These are phyloP conservation scores for Drosophila repletoides DNA, from an alignment of 1,140 invertebrate genomes.

Conservation along the genomic window DNA sequence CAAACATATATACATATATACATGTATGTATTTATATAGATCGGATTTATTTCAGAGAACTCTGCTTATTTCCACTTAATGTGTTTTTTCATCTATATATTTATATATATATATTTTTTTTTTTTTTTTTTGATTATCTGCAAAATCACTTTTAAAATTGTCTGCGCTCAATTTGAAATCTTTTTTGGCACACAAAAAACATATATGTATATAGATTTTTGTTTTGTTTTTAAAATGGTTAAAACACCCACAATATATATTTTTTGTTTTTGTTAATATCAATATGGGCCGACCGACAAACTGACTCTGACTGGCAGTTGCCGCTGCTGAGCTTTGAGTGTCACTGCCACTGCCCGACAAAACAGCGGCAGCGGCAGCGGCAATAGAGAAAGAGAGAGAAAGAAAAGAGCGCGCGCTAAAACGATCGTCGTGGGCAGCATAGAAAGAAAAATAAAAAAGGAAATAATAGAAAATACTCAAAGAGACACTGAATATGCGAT, in stretches of 20 bases:
- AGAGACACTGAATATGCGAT: slow-evolving; percentile 43
- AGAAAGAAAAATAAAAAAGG: slow-evolving; percentile 21
- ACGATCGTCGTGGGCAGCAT: slow-evolving; percentile 42
- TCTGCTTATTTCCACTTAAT: slow-evolving; percentile 55
- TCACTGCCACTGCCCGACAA: slow-evolving; percentile 66
- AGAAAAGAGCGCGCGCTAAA: slow-evolving; percentile 1
- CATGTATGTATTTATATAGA: slow-evolving; percentile 16
- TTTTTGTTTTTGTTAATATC: slow-evolving; percentile 30
- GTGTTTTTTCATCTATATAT: slow-evolving; percentile 33
- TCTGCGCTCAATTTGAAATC: slow-evolving; percentile 49
- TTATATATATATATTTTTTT: no score
- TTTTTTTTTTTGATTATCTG: slow-evolving; percentile 44
- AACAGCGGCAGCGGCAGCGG: slow-evolving; percentile 7
- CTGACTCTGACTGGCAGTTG: slow-evolving; percentile 57
- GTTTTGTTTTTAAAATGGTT: slow-evolving; percentile 39
- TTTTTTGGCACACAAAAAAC: slow-evolving; percentile 48
- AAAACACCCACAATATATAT: slow-evolving; percentile 41
- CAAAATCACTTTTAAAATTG: slow-evolving; percentile 59
- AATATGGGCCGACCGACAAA: slow-evolving; percentile 57
- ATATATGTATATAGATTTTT: slow-evolving; percentile 29
- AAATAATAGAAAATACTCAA: slow-evolving; percentile 18
- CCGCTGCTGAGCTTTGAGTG: slow-evolving; percentile 57
- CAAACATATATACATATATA: slow-evolving; percentile 4
- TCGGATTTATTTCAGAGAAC: slow-evolving; percentile 38
- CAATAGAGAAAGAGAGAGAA: slow-evolving; percentile 18